These are phyloP conservation scores for Bubo bubo DNA, from an alignment of 2,113 vertebrate genomes.

Conservation along the genomic window DNA sequence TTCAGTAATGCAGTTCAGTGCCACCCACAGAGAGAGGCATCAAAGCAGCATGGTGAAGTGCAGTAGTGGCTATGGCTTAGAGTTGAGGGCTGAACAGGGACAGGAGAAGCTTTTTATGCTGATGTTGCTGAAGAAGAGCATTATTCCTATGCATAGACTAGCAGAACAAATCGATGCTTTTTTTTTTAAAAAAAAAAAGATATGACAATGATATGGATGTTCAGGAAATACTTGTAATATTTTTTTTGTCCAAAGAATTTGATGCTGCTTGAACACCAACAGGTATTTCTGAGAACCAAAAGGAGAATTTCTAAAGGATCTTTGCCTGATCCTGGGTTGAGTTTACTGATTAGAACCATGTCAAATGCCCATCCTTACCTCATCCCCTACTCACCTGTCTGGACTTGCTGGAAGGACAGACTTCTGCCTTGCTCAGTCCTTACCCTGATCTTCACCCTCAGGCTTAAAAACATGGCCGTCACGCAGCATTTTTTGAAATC, in stretches of 20 bases:
- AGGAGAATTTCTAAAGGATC: neutral
- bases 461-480: neutral
- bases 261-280: neutral
- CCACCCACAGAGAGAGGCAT: neutral
- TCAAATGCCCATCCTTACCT: neutral
- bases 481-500: neutral
- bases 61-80: neutral
- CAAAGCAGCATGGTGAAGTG: neutral
- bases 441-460: neutral
- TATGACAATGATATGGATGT: neutral
- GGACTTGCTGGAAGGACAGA: neutral
- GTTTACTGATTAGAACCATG: neutral
- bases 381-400: neutral
- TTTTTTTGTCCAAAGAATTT: neutral
- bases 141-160: neutral
- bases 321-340: neutral
- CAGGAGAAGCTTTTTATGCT: neutral
- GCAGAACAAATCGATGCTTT: neutral
- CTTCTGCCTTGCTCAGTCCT: neutral
- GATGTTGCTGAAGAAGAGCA: neutral
- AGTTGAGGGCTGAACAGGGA: neutral
- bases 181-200: neutral
- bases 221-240: neutral
- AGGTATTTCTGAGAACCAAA: neutral
- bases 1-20: neutral